These are phyloP conservation scores for Himantopus leucocephalus DNA, from an alignment of 2,113 vertebrate genomes.

Conservation along the genomic window DNA sequence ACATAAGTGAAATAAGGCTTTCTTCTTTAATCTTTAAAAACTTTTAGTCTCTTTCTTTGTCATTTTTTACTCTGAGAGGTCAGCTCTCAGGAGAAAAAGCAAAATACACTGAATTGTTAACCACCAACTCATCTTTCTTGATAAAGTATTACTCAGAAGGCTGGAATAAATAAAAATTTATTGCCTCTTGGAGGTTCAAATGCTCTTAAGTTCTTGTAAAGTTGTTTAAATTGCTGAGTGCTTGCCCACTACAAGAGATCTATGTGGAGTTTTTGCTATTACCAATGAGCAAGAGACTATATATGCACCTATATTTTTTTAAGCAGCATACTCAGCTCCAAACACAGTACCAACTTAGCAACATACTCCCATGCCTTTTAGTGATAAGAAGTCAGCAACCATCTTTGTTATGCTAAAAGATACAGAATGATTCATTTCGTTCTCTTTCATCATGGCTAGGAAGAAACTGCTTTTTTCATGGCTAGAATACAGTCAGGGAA, in stretches of 20 bases:
- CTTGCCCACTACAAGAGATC: background rate
- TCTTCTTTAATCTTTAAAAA: background rate
- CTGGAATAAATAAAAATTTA: background rate
- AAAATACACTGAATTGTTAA: background rate
- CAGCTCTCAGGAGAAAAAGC: background rate
- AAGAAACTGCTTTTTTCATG: background rate
- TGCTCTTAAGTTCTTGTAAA: background rate
- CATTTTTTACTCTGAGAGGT: background rate
- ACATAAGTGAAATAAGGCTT: background rate
- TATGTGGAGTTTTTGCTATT: background rate
- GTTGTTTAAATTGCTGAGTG: background rate
- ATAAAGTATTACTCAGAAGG: background rate
- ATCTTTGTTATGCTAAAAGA: background rate
- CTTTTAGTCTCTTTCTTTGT: background rate
- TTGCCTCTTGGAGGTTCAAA: background rate
- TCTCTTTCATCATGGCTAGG: background rate
- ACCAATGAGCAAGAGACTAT: background rate
- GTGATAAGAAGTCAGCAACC: background rate
- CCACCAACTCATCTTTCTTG: background rate
- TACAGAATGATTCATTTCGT: background rate
- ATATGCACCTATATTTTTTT: background rate
- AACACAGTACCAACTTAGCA: background rate
- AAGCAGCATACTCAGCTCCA: background rate
- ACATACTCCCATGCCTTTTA: background rate
- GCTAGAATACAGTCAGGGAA: background rate